Evolutionary conservation across 2,113 vertebrate genomes (phyloP).

Genomic region (Ceratotherium simum): DNA sequence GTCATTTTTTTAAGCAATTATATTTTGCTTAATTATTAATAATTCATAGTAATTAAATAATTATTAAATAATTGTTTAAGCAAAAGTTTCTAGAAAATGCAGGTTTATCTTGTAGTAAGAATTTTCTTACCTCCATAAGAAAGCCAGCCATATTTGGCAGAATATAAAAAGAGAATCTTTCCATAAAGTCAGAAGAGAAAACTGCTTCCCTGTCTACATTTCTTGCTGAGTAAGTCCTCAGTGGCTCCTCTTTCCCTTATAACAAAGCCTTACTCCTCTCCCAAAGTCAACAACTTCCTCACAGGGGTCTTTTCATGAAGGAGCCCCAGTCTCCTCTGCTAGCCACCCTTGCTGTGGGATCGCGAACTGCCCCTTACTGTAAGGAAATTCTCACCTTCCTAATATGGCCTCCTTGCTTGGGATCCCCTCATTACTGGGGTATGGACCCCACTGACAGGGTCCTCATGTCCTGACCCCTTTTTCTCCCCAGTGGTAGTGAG

Average conservation of each 20-base stretch:
- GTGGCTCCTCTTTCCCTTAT: neutral
- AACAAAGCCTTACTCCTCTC: neutral
- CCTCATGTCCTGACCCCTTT: neutral
- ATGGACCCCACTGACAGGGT: neutral
- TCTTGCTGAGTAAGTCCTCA: neutral
- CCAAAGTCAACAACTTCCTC: neutral
- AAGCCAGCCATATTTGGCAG: neutral
- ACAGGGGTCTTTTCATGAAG: neutral
- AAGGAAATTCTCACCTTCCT: neutral
- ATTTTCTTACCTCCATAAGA: neutral
- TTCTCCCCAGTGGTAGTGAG: neutral
- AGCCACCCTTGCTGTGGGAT: neutral
- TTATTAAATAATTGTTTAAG: neutral
- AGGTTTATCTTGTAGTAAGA: neutral
- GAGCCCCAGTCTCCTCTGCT: neutral
- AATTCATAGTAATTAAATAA: neutral
- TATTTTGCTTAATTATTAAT: neutral
- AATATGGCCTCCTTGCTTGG: neutral
- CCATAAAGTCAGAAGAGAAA: neutral
- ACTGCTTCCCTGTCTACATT: neutral
- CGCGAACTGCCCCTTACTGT: neutral
- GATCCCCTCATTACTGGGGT: neutral
- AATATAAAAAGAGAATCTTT: neutral
- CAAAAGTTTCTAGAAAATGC: conserved; percentile 6
- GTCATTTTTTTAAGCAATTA: neutral